Evolutionary conservation across 2,888 invertebrate species (phyloP).

Genomic region (Diplazon laetatorius): DNA sequence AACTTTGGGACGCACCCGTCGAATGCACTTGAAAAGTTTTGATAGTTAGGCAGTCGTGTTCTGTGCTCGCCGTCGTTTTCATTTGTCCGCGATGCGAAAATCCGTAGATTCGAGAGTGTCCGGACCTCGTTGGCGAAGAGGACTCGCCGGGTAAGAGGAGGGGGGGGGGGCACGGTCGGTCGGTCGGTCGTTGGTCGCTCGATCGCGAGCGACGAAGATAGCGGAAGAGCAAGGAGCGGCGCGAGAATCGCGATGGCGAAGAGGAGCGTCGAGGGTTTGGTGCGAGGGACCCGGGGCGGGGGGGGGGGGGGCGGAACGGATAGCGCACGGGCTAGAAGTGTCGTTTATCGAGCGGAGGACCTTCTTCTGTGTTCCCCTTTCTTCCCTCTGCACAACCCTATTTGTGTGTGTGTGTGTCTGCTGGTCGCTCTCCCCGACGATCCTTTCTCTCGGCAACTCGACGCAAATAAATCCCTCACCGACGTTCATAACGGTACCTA

Average conservation of each 20-base stretch:
- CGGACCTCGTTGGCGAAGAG: too few relatives aligned
- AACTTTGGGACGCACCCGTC: too few relatives aligned
- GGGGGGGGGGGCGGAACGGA: constrained; percentile 10
- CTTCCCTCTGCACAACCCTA: constrained; percentile 15
- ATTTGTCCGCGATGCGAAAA: too few relatives aligned
- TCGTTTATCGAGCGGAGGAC: constrained; percentile 41
- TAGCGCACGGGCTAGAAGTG: constrained; percentile 50
- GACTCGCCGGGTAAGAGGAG: too few relatives aligned
- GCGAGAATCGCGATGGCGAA: constrained; percentile 1
- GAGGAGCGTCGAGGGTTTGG: not conserved
- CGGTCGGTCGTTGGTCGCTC: constrained; percentile 9
- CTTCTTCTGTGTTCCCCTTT: constrained; percentile 23
- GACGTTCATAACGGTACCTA: constrained; percentile 35
- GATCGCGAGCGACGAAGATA: constrained; percentile 19
- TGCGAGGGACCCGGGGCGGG: not conserved
- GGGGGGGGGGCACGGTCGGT: constrained; percentile 15
- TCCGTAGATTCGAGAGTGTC: too few relatives aligned
- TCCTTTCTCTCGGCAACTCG: constrained; percentile 21
- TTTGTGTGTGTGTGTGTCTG: constrained; percentile 5
- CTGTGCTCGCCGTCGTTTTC: too few relatives aligned
- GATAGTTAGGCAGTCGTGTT: too few relatives aligned
- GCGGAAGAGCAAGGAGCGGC: constrained; percentile 17
- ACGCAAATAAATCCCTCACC: constrained; percentile 37
- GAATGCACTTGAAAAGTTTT: too few relatives aligned
- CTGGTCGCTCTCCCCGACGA: constrained; percentile 2